Percentiles rank a stretch among this genome's conserved stretches.
phyloP scores from a whole-genome alignment of 53 echinoderm and acorn worm genomes.

The Echinometra lucunter region DNA sequence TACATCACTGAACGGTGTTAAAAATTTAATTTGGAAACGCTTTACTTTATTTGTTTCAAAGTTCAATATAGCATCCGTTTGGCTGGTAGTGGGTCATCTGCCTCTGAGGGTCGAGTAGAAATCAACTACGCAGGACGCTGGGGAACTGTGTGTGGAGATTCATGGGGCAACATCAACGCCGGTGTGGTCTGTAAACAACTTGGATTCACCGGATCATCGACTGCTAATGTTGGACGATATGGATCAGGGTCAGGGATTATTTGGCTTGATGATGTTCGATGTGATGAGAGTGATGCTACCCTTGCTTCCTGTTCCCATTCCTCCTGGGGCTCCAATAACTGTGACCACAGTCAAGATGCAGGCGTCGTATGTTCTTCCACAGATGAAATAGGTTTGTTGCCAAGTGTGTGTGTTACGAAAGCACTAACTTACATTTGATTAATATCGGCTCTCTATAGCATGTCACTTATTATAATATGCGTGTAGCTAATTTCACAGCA shows the following conservation, averaged over 20 bases:
- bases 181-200: conserved; percentile 11
- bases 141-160: conserved; percentile 17
- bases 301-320: neutral
- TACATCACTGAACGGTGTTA: no score
- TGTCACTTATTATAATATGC: no score
- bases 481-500: no score
- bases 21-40: no score
- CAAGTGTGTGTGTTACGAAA: no score
- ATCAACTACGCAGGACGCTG: conserved; percentile 9
- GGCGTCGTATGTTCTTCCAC: neutral
- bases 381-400: neutral
- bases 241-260: neutral
- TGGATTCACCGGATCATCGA: neutral
- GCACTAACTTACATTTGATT: no score
- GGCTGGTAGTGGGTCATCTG: neutral
- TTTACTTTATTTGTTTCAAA: neutral
- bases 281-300: neutral
- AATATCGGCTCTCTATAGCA: no score
- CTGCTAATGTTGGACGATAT: neutral
- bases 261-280: neutral
- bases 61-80: neutral
- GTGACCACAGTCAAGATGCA: neutral
- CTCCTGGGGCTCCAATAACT: neutral
- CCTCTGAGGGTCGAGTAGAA: neutral
- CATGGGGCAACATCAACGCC: neutral